phyloP scores from a whole-genome alignment of 2,113 vertebrate species.

The Nematolebias whitei region DNA sequence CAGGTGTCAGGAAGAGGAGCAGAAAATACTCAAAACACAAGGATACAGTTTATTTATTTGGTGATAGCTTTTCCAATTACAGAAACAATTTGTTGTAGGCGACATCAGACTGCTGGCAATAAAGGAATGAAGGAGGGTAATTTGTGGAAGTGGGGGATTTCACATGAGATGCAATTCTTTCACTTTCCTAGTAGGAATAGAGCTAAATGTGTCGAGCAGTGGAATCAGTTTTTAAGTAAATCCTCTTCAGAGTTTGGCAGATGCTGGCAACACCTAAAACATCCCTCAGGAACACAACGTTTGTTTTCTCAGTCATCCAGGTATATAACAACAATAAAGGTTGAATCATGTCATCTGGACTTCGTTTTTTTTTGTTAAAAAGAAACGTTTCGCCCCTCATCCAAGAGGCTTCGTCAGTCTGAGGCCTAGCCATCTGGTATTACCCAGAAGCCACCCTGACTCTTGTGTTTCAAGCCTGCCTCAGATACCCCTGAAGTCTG shows the following conservation, averaged over 20 bases:
- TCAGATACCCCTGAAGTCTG: no score
- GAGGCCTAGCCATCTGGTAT: no score
- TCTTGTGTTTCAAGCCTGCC: no score
- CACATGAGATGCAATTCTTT: conserved; percentile 51
- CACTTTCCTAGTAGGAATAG: conserved; percentile 44
- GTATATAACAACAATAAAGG: no score
- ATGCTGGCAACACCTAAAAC: conserved; percentile 50
- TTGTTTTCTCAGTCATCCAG: no score
- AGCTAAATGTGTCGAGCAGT: conserved; percentile 53
- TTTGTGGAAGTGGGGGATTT: conserved; percentile 37
- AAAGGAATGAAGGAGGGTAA: conserved; percentile 41
- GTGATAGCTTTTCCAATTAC: conserved; percentile 69
- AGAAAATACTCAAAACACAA: conserved; percentile 36
- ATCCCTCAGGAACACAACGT: conserved; percentile 53
- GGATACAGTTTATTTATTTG: conserved; percentile 62
- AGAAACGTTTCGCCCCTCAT: no score
- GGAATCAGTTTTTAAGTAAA: conserved; percentile 56
- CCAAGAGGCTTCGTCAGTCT: no score
- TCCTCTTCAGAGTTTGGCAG: conserved; percentile 36
- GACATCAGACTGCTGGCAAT: conserved; percentile 57
- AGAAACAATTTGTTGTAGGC: conserved; percentile 66
- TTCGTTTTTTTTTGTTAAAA: no score
- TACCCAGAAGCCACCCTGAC: no score
- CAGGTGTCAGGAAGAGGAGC: conserved; percentile 50
- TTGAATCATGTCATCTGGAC: no score